Percentiles rank a stretch among this genome's conserved stretches.
Conservation (phyloP, 2,888 invertebrate genomes). For the Tanytarsus gracilentus region DNA sequence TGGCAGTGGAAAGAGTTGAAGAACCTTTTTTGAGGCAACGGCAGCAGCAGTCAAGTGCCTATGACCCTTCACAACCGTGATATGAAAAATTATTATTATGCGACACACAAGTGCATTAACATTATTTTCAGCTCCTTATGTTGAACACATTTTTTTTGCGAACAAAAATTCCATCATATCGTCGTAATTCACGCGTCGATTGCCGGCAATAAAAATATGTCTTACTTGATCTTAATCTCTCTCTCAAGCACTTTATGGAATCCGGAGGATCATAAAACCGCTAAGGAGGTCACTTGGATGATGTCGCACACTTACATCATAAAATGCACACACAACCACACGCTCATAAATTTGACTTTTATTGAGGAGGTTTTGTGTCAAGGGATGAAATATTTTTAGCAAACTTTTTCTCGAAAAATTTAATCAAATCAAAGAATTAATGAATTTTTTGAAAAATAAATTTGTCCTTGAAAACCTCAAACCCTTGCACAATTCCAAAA, state of each 20-base stretch:
- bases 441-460: too few relatives aligned
- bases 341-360: too few relatives aligned
- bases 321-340: not conserved
- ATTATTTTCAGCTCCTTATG: not conserved
- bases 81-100: constrained; percentile 1
- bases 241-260: too few relatives aligned
- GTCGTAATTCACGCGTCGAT: constrained; percentile 8
- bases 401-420: too few relatives aligned
- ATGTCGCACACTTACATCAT: constrained; percentile 1
- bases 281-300: constrained; percentile 5
- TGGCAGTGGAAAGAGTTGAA: constrained; percentile 23
- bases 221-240: too few relatives aligned
- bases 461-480: too few relatives aligned
- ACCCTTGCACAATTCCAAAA: too few relatives aligned
- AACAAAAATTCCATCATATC: not conserved
- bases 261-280: not conserved
- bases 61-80: constrained; percentile 20
- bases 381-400: too few relatives aligned
- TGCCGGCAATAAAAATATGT: not conserved
- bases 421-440: too few relatives aligned
- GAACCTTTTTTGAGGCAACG: too few relatives aligned
- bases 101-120: constrained; percentile 25
- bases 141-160: not conserved
- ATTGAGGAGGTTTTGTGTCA: too few relatives aligned
- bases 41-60: not conserved